Conservation (phyloP, 2,113 vertebrate species). For the Lutjanus erythropterus region DNA sequence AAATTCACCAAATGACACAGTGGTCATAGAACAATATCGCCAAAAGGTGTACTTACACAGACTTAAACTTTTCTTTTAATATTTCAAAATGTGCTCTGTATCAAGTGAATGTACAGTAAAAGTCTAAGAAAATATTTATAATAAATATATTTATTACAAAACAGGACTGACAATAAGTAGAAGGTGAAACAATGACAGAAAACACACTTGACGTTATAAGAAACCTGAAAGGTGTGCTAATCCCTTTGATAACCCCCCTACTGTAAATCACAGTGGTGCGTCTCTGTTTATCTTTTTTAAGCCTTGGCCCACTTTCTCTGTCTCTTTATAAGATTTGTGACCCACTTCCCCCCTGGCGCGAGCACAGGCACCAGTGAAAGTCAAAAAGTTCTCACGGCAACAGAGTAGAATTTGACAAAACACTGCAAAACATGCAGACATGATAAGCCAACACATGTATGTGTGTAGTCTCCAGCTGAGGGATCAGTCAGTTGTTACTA, state of each 20-base stretch:
- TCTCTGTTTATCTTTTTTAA: conserved; percentile 54
- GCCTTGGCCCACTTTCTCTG: conserved; percentile 48
- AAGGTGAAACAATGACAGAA: neutral
- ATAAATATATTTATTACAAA: neutral
- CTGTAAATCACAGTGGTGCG: conserved; percentile 6
- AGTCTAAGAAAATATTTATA: neutral
- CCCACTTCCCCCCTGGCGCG: conserved; percentile 42
- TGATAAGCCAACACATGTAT: neutral
- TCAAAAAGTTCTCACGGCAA: conserved; percentile 39
- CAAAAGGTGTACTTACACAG: neutral
- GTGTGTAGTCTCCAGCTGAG: neutral
- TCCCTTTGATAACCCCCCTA: conserved; percentile 15
- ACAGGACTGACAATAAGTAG: neutral
- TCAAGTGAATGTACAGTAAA: neutral
- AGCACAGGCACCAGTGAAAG: conserved; percentile 42
- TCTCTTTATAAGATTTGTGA: conserved; percentile 42
- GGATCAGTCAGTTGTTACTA: neutral
- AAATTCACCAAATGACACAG: neutral
- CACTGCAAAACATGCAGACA: neutral
- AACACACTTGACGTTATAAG: neutral
- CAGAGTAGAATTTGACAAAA: conserved; percentile 24
- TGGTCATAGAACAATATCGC: neutral
- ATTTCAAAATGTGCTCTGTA: neutral
- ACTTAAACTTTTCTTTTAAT: neutral
- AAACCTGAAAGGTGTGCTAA: conserved; percentile 5